phyloP scores from a whole-genome alignment of 2,888 invertebrate genomes.

The Archips xylosteana region DNA sequence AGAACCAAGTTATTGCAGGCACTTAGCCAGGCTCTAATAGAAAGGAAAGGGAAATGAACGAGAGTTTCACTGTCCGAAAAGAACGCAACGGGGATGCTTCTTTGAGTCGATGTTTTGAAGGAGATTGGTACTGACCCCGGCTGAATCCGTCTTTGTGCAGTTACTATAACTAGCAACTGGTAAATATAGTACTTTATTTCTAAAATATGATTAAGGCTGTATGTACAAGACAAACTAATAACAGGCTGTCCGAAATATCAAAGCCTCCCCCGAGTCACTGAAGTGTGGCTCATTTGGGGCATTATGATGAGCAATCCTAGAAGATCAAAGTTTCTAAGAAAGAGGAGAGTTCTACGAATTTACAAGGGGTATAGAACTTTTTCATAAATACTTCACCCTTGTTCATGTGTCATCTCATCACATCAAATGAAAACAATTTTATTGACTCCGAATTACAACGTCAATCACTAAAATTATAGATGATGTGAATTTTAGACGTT shows the following conservation, averaged over 20 bases:
- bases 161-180: no score
- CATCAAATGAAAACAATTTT: neutral
- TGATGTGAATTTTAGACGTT: no score
- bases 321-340: neutral
- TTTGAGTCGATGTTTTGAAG: neutral
- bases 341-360: neutral
- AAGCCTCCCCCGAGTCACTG: neutral
- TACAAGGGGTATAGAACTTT: neutral
- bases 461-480: no score
- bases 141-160: neutral
- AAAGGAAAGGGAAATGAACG: neutral
- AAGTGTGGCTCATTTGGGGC: conserved; percentile 4
- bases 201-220: no score
- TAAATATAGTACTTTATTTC: no score
- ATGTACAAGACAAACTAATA: neutral
- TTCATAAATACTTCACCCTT: neutral
- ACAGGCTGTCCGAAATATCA: neutral
- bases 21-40: neutral
- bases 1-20: no score
- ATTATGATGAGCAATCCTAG: neutral
- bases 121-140: neutral
- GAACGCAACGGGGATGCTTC: neutral
- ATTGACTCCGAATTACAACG: neutral
- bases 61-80: neutral
- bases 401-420: neutral